A percentile compares a stretch with the other conserved stretches of the same genome.
Evolutionary conservation across 2,113 vertebrate genomes (phyloP).

Genomic region (Anolis sagrei): DNA sequence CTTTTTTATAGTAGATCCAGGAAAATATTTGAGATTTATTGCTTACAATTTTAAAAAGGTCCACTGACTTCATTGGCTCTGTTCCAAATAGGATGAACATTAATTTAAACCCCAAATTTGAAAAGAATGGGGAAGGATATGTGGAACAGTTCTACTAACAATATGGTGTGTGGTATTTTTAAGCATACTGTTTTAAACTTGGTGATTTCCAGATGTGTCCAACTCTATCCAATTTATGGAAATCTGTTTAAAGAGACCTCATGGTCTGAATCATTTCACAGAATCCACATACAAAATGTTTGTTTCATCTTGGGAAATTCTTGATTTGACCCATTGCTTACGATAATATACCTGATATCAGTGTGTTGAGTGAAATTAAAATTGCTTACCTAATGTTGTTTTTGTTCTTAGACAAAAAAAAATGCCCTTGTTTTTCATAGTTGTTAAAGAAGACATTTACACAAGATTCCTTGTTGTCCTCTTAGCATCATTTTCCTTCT

Average conservation of each 20-base stretch:
- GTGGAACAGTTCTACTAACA: neutral
- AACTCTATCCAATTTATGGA: too few relatives aligned
- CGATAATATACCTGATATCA: neutral
- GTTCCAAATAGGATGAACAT: neutral
- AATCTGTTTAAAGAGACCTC: too few relatives aligned
- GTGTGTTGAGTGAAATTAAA: neutral
- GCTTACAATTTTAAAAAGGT: too few relatives aligned
- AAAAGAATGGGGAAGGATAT: neutral
- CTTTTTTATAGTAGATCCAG: too few relatives aligned
- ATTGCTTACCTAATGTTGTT: neutral
- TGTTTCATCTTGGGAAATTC: neutral
- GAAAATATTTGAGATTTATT: too few relatives aligned
- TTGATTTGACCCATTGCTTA: conserved; percentile 1
- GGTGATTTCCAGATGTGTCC: too few relatives aligned
- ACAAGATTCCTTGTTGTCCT: neutral
- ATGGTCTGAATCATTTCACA: neutral
- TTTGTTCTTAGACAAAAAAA: neutral
- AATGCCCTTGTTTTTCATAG: neutral
- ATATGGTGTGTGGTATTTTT: neutral
- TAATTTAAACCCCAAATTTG: neutral
- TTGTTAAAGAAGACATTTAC: neutral
- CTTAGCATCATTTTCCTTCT: neutral
- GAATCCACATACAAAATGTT: conserved; percentile 4
- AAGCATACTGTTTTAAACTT: too few relatives aligned
- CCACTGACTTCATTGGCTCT: too few relatives aligned